Percentiles rank a stretch among this genome's conserved stretches.
Conservation (phyloP, 2,797 vertebrate genomes). For the Spea hammondii region DNA sequence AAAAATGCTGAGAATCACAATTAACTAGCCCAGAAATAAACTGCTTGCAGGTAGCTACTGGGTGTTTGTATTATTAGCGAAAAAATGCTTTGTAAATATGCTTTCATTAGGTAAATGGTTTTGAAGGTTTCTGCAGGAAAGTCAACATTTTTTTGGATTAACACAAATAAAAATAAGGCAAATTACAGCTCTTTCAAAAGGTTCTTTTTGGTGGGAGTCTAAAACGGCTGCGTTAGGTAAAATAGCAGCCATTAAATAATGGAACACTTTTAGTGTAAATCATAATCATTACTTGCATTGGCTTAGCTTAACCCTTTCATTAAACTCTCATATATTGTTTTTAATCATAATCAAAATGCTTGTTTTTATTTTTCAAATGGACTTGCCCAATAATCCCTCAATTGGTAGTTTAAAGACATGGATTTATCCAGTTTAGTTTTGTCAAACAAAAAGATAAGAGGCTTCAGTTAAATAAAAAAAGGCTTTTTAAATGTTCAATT, state of each 20-base stretch:
- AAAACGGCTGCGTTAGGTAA: conserved; percentile 9
- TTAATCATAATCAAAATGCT: too few species aligned
- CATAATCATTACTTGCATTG: background rate
- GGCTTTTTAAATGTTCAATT: too few species aligned
- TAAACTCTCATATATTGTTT: background rate
- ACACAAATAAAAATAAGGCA: conserved; percentile 8
- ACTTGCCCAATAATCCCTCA: too few species aligned
- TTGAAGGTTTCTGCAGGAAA: background rate
- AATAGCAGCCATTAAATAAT: conserved; percentile 20
- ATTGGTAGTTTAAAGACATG: too few species aligned
- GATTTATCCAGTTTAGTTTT: too few species aligned
- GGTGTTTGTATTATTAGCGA: background rate
- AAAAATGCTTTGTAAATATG: conserved; percentile 15
- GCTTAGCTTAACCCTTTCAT: background rate
- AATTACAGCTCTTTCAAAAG: conserved; percentile 8
- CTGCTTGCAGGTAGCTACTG: background rate
- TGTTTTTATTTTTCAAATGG: too few species aligned
- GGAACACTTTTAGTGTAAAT: background rate
- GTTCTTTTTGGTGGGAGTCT: background rate
- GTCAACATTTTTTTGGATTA: background rate
- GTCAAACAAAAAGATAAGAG: too few species aligned
- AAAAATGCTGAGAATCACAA: background rate
- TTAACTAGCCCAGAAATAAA: background rate
- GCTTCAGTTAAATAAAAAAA: too few species aligned
- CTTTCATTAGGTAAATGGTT: conserved; percentile 8